Evolutionary conservation across 2,888 invertebrate species (phyloP).

Genomic region (Drosophila nr. perissopoda): DNA sequence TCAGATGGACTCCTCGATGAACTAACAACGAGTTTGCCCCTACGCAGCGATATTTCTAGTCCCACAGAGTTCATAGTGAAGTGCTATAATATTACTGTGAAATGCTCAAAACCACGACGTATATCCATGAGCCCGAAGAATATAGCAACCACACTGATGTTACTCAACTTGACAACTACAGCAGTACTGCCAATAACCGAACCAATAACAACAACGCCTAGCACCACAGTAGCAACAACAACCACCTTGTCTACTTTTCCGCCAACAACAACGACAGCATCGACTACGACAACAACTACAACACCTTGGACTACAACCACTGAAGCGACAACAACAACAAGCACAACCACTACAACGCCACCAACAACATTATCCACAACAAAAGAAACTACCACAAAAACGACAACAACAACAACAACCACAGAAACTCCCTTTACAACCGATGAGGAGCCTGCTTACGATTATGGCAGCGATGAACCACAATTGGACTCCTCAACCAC

Average conservation of each 20-base stretch:
- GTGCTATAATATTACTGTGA: slow-evolving; percentile 83
- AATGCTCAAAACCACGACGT: slow-evolving; percentile 80
- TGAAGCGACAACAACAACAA: slow-evolving; percentile 21
- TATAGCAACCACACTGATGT: slow-evolving; percentile 83
- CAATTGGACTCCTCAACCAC: slow-evolving; percentile 46
- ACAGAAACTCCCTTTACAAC: slow-evolving; percentile 42
- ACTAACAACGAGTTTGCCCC: slow-evolving; percentile 40
- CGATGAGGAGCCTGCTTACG: slow-evolving; percentile 62
- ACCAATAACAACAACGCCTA: slow-evolving; percentile 27
- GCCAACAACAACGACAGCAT: slow-evolving; percentile 26
- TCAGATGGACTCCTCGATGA: slow-evolving; percentile 53
- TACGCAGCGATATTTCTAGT: slow-evolving; percentile 53
- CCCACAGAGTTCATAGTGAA: slow-evolving; percentile 46
- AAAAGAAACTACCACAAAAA: not conserved
- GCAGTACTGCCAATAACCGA: slow-evolving; percentile 53
- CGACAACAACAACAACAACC: slow-evolving; percentile 55
- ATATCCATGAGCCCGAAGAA: slow-evolving; percentile 64
- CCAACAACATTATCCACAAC: slow-evolving; percentile 13
- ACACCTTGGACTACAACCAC: slow-evolving; percentile 36
- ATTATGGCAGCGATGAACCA: slow-evolving; percentile 62
- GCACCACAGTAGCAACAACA: slow-evolving; percentile 33
- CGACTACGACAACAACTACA: slow-evolving; percentile 28
- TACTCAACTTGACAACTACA: slow-evolving; percentile 84
- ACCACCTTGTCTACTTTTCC: slow-evolving; percentile 31
- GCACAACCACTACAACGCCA: not conserved